Percentiles rank a stretch among this genome's conserved stretches.
These are phyloP conservation scores for Micropterix aruncella DNA, from an alignment of 2,888 invertebrate genomes.

Conservation along the genomic window DNA sequence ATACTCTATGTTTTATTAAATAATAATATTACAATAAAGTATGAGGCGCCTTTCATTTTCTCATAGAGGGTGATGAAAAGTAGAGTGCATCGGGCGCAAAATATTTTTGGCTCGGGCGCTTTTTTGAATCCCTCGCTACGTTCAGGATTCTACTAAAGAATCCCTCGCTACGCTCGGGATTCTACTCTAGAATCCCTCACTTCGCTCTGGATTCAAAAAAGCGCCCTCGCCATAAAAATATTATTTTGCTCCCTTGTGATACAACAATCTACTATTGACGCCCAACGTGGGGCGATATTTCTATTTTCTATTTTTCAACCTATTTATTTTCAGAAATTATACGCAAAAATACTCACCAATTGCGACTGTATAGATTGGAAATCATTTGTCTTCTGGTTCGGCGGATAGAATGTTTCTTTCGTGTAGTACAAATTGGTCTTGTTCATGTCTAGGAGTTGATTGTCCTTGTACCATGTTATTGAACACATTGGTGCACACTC, in stretches of 20 bases:
- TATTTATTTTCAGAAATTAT: not conserved
- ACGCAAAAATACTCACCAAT: conserved; percentile 39
- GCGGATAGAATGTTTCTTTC: conserved; percentile 48
- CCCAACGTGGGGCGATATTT: not conserved
- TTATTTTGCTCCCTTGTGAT: not conserved
- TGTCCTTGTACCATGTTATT: conserved; percentile 75
- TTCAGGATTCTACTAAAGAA: no score
- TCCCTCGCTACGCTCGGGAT: no score
- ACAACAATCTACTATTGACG: conserved; percentile 1
- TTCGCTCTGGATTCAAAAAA: no score
- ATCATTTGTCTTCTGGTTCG: conserved; percentile 68
- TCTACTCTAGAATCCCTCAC: no score
- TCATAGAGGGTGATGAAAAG: no score
- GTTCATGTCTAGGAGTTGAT: conserved; percentile 47
- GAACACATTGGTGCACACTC: conserved; percentile 81
- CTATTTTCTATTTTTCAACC: not conserved
- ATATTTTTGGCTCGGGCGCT: no score
- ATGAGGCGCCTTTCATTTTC: no score
- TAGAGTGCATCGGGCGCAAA: no score
- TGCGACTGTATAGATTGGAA: conserved; percentile 83
- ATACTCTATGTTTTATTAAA: no score
- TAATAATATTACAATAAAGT: no score
- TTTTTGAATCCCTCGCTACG: no score
- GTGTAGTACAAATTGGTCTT: conserved; percentile 53
- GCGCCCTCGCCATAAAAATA: no score